Evolutionary conservation across 2,797 vertebrate species (phyloP).

Genomic region (Hirundo rustica): DNA sequence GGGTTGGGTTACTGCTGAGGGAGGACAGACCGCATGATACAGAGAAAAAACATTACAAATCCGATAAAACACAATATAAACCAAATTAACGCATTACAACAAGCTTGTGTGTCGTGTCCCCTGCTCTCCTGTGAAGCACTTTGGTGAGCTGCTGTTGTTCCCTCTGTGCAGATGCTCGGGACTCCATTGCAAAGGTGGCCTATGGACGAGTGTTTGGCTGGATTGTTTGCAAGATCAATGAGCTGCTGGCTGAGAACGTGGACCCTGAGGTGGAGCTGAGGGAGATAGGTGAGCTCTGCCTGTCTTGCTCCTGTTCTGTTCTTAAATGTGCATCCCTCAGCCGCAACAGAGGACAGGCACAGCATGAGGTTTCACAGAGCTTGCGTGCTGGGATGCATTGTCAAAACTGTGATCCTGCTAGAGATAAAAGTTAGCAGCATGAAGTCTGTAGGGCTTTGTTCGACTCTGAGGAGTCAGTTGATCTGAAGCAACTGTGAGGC

Average conservation of each 20-base stretch:
- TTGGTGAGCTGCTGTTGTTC: not conserved
- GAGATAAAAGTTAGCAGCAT: not conserved
- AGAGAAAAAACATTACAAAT: too few species aligned
- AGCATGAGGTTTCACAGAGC: not conserved
- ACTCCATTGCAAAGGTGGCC: slow-evolving; percentile 79
- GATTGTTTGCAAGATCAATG: slow-evolving; percentile 81
- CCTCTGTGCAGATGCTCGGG: slow-evolving; percentile 73
- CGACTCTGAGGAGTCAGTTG: not conserved
- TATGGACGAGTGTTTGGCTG: slow-evolving; percentile 80
- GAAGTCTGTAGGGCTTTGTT: not conserved
- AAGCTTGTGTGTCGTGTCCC: not conserved
- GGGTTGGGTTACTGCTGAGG: too few species aligned
- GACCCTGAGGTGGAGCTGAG: slow-evolving; percentile 64
- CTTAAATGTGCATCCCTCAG: not conserved
- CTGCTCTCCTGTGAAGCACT: not conserved
- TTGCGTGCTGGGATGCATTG: accelerated
- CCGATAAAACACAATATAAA: too few species aligned
- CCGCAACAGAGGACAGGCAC: accelerated
- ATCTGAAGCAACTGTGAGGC: not conserved
- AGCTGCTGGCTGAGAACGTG: slow-evolving; percentile 71
- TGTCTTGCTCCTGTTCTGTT: not conserved
- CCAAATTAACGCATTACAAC: too few species aligned
- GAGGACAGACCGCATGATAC: too few species aligned
- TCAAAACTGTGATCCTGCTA: not conserved
- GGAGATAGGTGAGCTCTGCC: slow-evolving; percentile 76